Conservation (phyloP, 2,797 vertebrate genomes). For the Loriculus beryllinus region DNA sequence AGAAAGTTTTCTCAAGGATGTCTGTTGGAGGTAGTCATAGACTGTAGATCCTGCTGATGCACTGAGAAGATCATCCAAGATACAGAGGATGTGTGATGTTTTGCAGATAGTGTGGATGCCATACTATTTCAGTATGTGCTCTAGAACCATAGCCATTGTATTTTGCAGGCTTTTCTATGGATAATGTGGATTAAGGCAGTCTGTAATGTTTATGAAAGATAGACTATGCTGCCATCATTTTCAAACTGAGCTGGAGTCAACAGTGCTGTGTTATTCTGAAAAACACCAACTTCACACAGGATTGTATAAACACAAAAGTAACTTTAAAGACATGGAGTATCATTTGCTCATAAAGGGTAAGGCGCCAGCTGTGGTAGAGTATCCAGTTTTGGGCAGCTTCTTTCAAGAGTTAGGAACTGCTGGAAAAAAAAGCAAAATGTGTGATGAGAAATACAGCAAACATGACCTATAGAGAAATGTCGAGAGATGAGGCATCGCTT, state of each 20-base stretch:
- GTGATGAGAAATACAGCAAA: not conserved
- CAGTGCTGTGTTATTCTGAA: not conserved
- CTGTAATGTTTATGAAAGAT: not conserved
- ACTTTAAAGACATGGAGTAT: fast-evolving
- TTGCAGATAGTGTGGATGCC: not conserved
- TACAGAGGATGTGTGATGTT: too few species aligned
- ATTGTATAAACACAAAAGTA: not conserved
- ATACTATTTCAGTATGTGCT: not conserved
- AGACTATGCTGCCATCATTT: not conserved
- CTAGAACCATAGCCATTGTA: not conserved
- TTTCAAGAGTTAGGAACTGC: not conserved
- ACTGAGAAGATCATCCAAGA: not conserved
- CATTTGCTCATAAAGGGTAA: not conserved
- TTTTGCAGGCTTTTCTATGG: not conserved
- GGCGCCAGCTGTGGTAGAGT: not conserved
- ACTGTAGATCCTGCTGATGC: not conserved
- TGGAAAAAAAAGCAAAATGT: not conserved
- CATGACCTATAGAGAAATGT: not conserved
- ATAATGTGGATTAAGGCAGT: not conserved
- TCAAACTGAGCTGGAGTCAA: not conserved
- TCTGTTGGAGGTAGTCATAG: not conserved
- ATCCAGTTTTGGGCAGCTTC: not conserved
- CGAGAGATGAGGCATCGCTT: not conserved
- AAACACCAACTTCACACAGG: not conserved
- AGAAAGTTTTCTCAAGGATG: not conserved